Percentiles rank a stretch among this genome's conserved stretches.
These are phyloP conservation scores for Drosophila guanche DNA, from an alignment of 1,140 invertebrate genomes.

Conservation along the genomic window DNA sequence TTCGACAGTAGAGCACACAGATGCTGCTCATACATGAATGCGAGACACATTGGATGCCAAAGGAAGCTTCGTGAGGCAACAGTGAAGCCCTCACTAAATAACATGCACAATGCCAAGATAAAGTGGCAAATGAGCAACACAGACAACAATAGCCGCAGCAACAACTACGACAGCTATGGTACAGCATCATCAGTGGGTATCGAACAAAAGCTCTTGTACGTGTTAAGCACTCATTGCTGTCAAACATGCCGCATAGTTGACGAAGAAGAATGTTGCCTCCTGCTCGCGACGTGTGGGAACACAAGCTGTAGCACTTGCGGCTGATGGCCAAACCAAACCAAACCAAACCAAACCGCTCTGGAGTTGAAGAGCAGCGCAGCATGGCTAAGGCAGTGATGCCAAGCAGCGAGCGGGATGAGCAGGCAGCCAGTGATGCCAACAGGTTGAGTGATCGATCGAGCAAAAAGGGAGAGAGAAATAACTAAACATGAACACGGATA, in stretches of 20 bases:
- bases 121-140: slow-evolving; percentile 74
- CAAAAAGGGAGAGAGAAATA: too few relatives aligned
- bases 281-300: slow-evolving; percentile 68
- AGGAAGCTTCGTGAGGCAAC: slow-evolving; percentile 46
- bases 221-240: slow-evolving; percentile 80
- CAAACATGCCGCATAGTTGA: slow-evolving; percentile 75
- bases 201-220: slow-evolving; percentile 76
- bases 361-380: slow-evolving; percentile 4
- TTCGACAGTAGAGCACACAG: slow-evolving; percentile 29
- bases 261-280: slow-evolving; percentile 60
- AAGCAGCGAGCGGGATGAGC: too few relatives aligned
- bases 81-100: slow-evolving; percentile 60
- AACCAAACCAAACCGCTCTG: neutral
- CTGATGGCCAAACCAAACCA: slow-evolving; percentile 37
- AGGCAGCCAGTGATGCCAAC: too few relatives aligned
- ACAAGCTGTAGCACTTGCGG: slow-evolving; percentile 69
- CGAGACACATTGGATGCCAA: slow-evolving; percentile 35
- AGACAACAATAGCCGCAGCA: slow-evolving; percentile 28
- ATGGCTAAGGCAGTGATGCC: slow-evolving; percentile 13
- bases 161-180: slow-evolving; percentile 21
- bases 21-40: slow-evolving; percentile 39
- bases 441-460: too few relatives aligned
- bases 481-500: too few relatives aligned
- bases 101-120: slow-evolving; percentile 80
- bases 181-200: slow-evolving; percentile 49